Percentiles rank a stretch among this genome's conserved stretches.
phyloP scores from a whole-genome alignment of 92 coral and sea anemone genomes.

The Actinostola sp. region DNA sequence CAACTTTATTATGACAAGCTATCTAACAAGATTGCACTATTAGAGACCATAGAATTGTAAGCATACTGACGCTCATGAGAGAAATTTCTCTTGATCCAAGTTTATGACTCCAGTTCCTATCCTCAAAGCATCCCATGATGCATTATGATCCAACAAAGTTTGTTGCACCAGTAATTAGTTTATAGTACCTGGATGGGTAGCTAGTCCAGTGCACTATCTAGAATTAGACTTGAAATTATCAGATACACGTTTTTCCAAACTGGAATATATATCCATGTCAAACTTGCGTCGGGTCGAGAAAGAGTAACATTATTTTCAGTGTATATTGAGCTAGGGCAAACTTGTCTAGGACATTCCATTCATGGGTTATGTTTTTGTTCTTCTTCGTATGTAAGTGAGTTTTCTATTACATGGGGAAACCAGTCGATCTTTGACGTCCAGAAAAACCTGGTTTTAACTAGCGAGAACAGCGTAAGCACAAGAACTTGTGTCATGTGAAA shows the following conservation, averaged over 20 bases:
- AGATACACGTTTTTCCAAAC: conserved; percentile 42
- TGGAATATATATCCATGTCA: conserved; percentile 35
- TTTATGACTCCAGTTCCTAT: conserved; percentile 6
- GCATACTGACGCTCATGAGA: background rate
- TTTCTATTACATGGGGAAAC: too few relatives aligned
- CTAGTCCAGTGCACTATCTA: conserved; percentile 12
- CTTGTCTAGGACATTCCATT: background rate
- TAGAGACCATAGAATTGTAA: background rate
- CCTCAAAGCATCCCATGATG: conserved; percentile 25
- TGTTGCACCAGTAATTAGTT: conserved; percentile 2
- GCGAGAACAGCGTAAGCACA: too few relatives aligned
- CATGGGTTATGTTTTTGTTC: too few relatives aligned
- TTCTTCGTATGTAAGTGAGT: too few relatives aligned
- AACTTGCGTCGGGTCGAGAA: conserved; percentile 55
- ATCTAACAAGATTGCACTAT: conserved; percentile 18
- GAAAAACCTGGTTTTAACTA: too few relatives aligned
- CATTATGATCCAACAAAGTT: conserved; percentile 9
- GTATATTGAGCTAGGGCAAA: conserved; percentile 29
- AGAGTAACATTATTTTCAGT: conserved; percentile 52
- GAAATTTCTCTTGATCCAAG: conserved; percentile 20
- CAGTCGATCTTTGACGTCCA: too few relatives aligned
- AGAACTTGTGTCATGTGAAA: too few relatives aligned
- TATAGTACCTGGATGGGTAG: conserved; percentile 19
- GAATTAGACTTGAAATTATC: conserved; percentile 2
- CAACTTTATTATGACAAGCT: conserved; percentile 14